Evolutionary conservation across 2,797 vertebrate genomes (phyloP).

Genomic region (Chromis chromis): DNA sequence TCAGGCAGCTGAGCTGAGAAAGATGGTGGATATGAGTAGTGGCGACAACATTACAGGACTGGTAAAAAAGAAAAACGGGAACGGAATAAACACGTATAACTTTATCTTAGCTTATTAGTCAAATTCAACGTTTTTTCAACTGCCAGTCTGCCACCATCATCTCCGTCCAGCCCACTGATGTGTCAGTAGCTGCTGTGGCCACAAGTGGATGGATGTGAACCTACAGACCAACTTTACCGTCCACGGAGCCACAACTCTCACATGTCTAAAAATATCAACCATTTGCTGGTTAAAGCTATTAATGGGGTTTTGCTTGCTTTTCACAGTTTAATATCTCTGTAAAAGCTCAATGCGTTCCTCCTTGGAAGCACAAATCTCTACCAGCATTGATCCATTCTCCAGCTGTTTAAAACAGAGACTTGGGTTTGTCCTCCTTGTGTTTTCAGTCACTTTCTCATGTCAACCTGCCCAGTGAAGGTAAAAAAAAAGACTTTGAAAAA

Average conservation of each 20-base stretch:
- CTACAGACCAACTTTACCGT: not conserved
- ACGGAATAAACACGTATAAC: too few relatives aligned
- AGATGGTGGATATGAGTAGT: too few relatives aligned
- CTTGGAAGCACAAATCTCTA: slow-evolving; percentile 20
- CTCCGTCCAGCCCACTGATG: too few relatives aligned
- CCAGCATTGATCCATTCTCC: slow-evolving; percentile 27
- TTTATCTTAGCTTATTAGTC: too few relatives aligned
- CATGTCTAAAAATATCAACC: slow-evolving; percentile 5
- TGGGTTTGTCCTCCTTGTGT: not conserved
- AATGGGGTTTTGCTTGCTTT: slow-evolving; percentile 10
- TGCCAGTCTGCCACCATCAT: too few relatives aligned
- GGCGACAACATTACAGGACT: too few relatives aligned
- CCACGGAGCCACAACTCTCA: not conserved
- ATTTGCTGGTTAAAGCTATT: slow-evolving; percentile 3
- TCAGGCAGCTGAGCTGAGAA: too few relatives aligned
- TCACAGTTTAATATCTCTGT: slow-evolving; percentile 16
- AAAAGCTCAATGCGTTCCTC: slow-evolving; percentile 15
- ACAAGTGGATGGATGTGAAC: too few relatives aligned
- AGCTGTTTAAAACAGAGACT: slow-evolving; percentile 21
- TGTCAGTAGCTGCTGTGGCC: too few relatives aligned
- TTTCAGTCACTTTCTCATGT: slow-evolving; percentile 10
- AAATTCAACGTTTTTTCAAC: too few relatives aligned
- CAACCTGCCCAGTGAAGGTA: not conserved
- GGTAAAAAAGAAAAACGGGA: too few relatives aligned
- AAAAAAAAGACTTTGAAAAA: not conserved